Evolutionary conservation across 2,888 invertebrate species (phyloP).

Genomic region (Conchocele bisecta): DNA sequence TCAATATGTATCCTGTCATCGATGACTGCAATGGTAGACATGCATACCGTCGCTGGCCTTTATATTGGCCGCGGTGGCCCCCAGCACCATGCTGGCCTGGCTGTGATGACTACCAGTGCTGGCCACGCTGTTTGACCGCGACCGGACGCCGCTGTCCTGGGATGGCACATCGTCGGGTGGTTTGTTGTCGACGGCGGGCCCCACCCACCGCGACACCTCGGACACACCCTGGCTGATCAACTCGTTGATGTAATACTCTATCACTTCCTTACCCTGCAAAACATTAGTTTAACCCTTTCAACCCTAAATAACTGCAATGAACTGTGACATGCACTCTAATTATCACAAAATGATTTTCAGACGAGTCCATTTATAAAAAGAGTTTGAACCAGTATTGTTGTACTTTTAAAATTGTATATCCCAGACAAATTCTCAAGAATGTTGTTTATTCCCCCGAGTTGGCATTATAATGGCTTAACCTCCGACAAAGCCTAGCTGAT

Average conservation of each 20-base stretch:
- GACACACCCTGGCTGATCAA: slow-evolving; percentile 90
- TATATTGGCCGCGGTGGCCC: slow-evolving; percentile 81
- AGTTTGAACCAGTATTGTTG: too few relatives aligned
- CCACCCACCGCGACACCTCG: slow-evolving; percentile 87
- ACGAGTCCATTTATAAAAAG: too few relatives aligned
- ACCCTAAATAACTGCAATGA: not conserved
- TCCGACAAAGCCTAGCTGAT: not conserved
- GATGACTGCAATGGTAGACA: too few relatives aligned
- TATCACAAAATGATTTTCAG: too few relatives aligned
- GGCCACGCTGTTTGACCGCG: slow-evolving; percentile 73
- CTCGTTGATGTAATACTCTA: slow-evolving; percentile 93
- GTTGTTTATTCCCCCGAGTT: not conserved
- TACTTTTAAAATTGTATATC: too few relatives aligned
- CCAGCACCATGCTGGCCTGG: slow-evolving; percentile 80
- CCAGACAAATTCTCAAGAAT: not conserved
- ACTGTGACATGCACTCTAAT: too few relatives aligned
- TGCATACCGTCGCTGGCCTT: too few relatives aligned
- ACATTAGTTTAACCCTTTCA: too few relatives aligned
- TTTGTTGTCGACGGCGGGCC: slow-evolving; percentile 19
- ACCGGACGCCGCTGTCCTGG: slow-evolving; percentile 73
- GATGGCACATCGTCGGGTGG: slow-evolving; percentile 70
- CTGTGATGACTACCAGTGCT: slow-evolving; percentile 64
- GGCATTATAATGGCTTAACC: too few relatives aligned
- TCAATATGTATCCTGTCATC: too few relatives aligned
- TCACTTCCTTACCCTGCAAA: slow-evolving; percentile 94